phyloP scores from a whole-genome alignment of 2,797 vertebrate species.

The Pantherophis alleghaniensis region DNA sequence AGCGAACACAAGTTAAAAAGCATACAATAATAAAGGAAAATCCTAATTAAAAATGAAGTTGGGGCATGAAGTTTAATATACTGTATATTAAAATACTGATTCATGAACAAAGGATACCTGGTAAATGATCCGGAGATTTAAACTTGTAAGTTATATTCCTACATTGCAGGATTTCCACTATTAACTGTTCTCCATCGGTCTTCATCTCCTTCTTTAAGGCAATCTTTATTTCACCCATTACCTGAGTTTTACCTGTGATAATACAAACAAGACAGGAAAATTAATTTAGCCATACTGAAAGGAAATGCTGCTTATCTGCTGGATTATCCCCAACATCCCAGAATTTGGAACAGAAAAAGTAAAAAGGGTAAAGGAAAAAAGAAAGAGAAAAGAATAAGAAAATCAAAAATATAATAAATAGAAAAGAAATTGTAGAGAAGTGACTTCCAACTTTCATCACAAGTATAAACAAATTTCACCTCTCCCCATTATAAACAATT shows the following conservation, averaged over 20 bases:
- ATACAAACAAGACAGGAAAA: constrained; percentile 31
- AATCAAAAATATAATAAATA: background rate
- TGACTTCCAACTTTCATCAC: background rate
- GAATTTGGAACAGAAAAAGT: background rate
- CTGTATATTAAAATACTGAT: background rate
- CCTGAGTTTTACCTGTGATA: constrained; percentile 88
- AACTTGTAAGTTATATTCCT: constrained; percentile 99
- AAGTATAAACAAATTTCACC: background rate
- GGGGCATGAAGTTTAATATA: background rate
- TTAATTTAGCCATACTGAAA: constrained; percentile 21
- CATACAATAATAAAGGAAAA: too few relatives aligned
- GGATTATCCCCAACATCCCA: background rate
- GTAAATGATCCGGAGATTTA: constrained; percentile 97
- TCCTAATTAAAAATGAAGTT: too few relatives aligned
- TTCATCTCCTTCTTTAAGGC: constrained; percentile 97
- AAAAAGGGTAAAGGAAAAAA: background rate
- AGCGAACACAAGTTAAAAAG: too few relatives aligned
- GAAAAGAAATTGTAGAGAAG: background rate
- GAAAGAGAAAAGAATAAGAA: background rate
- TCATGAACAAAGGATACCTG: constrained; percentile 76
- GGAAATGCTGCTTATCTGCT: background rate
- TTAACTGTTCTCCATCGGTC: constrained; percentile 94
- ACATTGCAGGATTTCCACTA: constrained; percentile 97
- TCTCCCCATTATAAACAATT: background rate
- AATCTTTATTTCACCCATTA: constrained; percentile 98